Percentiles rank a stretch among this genome's conserved stretches.
Conservation (phyloP, 2,797 vertebrate genomes). For the Ceryle rudis region DNA sequence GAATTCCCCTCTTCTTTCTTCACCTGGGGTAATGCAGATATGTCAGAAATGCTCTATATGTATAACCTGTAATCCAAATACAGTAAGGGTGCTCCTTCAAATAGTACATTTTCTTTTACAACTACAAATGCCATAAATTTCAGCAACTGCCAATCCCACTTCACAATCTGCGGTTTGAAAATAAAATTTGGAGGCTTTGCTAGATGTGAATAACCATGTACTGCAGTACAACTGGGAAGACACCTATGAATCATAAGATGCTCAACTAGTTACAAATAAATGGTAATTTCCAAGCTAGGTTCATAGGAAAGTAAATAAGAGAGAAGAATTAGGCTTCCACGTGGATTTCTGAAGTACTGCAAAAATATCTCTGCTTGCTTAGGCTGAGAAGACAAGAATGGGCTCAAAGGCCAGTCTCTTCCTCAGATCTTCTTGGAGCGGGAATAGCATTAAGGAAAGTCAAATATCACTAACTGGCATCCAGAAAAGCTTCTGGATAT, state of each 20-base stretch:
- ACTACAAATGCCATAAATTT: conserved; percentile 26
- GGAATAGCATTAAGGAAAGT: not conserved
- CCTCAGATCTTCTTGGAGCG: not conserved
- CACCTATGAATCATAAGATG: conserved; percentile 45
- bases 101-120: not conserved
- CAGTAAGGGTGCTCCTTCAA: not conserved
- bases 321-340: not conserved
- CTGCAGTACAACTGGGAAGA: conserved; percentile 25
- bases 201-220: conserved; percentile 34
- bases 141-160: conserved; percentile 52
- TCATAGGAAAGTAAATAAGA: not conserved
- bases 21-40: not conserved
- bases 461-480: not conserved
- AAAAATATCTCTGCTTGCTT: not conserved
- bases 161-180: conserved; percentile 40
- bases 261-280: conserved; percentile 16
- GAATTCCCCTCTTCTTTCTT: not conserved
- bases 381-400: not conserved
- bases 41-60: not conserved
- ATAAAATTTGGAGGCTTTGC: conserved; percentile 43
- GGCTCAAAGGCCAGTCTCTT: not conserved
- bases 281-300: conserved; percentile 18
- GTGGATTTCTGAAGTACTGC: not conserved
- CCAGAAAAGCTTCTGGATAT: not conserved
- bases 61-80: not conserved